Conservation (phyloP, 2,888 invertebrate species). For the Diaperis boleti region DNA sequence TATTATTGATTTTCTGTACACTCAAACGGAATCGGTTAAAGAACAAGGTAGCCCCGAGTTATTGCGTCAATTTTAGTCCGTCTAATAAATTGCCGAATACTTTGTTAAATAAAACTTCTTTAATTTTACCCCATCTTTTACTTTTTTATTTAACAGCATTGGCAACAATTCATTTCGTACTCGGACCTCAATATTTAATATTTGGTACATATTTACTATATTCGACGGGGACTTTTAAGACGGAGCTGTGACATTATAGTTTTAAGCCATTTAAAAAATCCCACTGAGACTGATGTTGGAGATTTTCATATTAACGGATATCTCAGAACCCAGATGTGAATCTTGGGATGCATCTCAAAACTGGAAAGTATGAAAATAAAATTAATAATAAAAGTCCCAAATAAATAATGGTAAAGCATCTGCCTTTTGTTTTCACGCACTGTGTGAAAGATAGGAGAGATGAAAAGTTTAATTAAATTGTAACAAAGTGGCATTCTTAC, state of each 20-base stretch:
- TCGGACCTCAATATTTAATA: neutral
- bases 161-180: neutral
- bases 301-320: conserved; percentile 17
- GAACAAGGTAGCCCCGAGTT: too few relatives aligned
- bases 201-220: conserved; percentile 12
- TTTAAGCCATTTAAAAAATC: conserved; percentile 11
- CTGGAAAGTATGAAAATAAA: neutral
- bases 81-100: too few relatives aligned
- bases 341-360: conserved; percentile 7
- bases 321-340: conserved; percentile 6
- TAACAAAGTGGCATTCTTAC: neutral
- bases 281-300: conserved; percentile 16
- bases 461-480: conserved; percentile 8
- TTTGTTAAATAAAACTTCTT: too few relatives aligned
- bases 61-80: too few relatives aligned
- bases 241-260: conserved; percentile 10
- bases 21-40: too few relatives aligned
- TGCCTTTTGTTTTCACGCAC: neutral
- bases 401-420: neutral
- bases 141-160: too few relatives aligned
- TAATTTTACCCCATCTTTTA: too few relatives aligned
- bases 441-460: neutral
- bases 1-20: too few relatives aligned
- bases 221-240: conserved; percentile 12
- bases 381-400: conserved; percentile 13